These are phyloP conservation scores for Nothoprocta pentlandii DNA, from an alignment of 2,113 vertebrate genomes.

Conservation along the genomic window DNA sequence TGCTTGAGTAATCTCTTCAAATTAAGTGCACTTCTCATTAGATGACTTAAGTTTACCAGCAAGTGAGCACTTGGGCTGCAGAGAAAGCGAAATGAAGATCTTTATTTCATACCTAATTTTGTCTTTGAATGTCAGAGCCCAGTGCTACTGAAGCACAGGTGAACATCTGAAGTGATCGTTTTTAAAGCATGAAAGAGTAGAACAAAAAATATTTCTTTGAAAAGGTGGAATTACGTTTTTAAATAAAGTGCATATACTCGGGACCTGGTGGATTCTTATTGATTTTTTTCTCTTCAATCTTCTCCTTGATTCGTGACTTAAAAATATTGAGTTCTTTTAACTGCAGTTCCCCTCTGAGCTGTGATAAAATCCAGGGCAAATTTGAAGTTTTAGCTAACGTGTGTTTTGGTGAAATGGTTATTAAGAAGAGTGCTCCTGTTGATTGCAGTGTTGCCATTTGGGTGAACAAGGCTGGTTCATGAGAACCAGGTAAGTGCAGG, in stretches of 20 bases:
- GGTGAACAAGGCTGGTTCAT: background rate
- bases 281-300: background rate
- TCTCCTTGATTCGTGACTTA: background rate
- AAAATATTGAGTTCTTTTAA: background rate
- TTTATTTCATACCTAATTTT: slow-evolving; percentile 4
- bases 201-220: background rate
- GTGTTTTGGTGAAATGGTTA: background rate
- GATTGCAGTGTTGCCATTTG: background rate
- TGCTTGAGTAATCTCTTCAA: slow-evolving; percentile 68
- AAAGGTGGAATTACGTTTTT: background rate
- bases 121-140: background rate
- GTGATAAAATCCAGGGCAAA: background rate
- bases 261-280: background rate
- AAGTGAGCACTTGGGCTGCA: slow-evolving; percentile 26
- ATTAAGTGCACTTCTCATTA: slow-evolving; percentile 71
- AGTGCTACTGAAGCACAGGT: background rate
- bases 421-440: background rate
- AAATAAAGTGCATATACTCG: background rate
- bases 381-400: background rate
- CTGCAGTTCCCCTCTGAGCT: background rate
- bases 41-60: slow-evolving; percentile 66
- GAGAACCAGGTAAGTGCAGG: background rate
- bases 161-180: background rate
- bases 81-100: slow-evolving; percentile 7
- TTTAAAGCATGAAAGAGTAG: background rate